These are phyloP conservation scores for Calcarius lapponicus DNA, from an alignment of 2,797 vertebrate species.

Conservation along the genomic window DNA sequence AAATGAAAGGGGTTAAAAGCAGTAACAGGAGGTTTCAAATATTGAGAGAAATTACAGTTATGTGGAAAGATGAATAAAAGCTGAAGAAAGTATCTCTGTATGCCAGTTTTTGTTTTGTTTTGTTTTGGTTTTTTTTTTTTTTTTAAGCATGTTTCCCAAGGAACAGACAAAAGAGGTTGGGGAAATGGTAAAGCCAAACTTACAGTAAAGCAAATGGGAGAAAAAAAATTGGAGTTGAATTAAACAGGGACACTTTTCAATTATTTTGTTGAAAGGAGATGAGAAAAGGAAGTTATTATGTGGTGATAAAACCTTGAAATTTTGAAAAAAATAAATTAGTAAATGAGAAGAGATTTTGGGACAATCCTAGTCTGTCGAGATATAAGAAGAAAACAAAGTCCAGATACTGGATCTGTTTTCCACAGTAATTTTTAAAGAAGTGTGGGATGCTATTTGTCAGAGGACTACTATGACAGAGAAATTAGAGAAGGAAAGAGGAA, in stretches of 20 bases:
- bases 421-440: background rate
- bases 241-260: background rate
- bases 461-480: background rate
- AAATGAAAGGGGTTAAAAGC: background rate
- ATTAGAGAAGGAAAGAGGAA: background rate
- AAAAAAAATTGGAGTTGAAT: background rate
- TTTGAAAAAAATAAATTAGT: background rate
- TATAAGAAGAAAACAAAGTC: background rate
- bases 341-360: background rate
- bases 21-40: background rate
- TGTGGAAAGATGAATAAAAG: background rate
- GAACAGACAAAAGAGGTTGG: fast-evolving
- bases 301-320: background rate
- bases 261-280: background rate
- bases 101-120: fast-evolving
- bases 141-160: background rate
- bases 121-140: background rate
- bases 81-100: background rate
- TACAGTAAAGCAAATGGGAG: background rate
- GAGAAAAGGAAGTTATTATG: background rate
- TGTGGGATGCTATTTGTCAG: background rate
- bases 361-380: background rate
- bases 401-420: background rate
- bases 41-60: background rate
- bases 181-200: background rate